Evolutionary conservation across 2,113 vertebrate genomes (phyloP).

Genomic region (Neotragus moschatus): DNA sequence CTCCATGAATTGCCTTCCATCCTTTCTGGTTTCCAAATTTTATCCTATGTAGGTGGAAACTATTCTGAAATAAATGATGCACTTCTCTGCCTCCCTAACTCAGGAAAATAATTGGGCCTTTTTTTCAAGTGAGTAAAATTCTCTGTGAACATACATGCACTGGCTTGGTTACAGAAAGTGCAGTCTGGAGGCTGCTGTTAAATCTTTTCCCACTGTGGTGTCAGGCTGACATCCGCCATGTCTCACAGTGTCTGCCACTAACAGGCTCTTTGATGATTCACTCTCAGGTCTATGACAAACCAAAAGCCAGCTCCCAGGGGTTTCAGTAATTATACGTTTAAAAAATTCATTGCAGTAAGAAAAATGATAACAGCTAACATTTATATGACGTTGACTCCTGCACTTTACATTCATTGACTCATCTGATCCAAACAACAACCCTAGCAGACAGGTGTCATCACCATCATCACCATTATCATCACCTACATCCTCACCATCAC

Average conservation of each 20-base stretch:
- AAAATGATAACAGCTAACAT: background rate
- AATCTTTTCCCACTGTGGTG: background rate
- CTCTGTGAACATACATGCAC: background rate
- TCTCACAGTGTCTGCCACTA: background rate
- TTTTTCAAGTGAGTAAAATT: background rate
- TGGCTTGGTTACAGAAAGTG: background rate
- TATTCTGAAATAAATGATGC: background rate
- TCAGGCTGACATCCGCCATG: background rate
- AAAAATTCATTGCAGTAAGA: background rate
- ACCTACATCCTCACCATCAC: background rate
- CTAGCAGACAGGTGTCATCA: too few relatives aligned
- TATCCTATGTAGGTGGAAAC: background rate
- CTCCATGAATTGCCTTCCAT: background rate
- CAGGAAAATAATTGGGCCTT: background rate
- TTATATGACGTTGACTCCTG: rapidly evolving
- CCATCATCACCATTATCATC: background rate
- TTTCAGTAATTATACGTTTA: background rate
- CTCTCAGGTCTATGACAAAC: background rate
- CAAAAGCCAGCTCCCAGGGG: background rate
- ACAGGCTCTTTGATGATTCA: background rate
- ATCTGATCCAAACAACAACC: background rate
- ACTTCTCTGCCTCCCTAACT: too few relatives aligned
- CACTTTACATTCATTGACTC: background rate
- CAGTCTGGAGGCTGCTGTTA: background rate
- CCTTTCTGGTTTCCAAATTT: background rate